Percentiles rank a stretch among this genome's conserved stretches.
Evolutionary conservation across 1,140 invertebrate genomes (phyloP).

Genomic region (Halyomorpha halys): DNA sequence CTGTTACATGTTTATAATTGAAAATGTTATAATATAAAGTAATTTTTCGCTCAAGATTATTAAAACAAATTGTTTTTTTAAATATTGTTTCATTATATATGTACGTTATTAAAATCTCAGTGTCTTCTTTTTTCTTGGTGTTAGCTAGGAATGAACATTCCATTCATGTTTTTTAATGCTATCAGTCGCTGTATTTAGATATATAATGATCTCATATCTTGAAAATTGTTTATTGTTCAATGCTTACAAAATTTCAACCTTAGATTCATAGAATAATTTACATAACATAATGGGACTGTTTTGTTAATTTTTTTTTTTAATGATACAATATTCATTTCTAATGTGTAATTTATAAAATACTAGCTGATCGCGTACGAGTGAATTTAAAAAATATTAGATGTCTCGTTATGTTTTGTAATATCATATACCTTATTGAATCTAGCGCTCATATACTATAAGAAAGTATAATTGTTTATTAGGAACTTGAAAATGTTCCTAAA

Average conservation of each 20-base stretch:
- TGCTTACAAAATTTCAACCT: not conserved
- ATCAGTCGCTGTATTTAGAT: not conserved
- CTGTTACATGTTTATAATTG: not conserved
- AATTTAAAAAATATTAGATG: too few species aligned
- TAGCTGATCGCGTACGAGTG: too few species aligned
- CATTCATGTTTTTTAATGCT: slow-evolving; percentile 4
- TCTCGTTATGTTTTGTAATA: too few species aligned
- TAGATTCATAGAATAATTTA: slow-evolving; percentile 3
- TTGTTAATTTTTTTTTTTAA: too few species aligned
- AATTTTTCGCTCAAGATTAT: slow-evolving; percentile 4
- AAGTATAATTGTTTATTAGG: too few species aligned
- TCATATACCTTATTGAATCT: too few species aligned
- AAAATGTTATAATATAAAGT: not conserved
- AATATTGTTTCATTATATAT: not conserved
- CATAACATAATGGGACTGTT: not conserved
- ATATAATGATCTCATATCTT: not conserved
- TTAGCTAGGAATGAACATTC: slow-evolving; percentile 7
- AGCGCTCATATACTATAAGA: too few species aligned
- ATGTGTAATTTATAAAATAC: too few species aligned
- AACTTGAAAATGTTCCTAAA: not conserved
- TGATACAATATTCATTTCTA: too few species aligned
- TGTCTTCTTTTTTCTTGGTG: slow-evolving; percentile 9
- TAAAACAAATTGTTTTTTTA: not conserved
- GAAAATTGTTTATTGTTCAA: slow-evolving; percentile 1
- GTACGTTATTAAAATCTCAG: slow-evolving; percentile 2